Percentiles rank a stretch among this genome's conserved stretches.
Conservation (phyloP, 2,113 vertebrate species). For the Pagrus major region DNA sequence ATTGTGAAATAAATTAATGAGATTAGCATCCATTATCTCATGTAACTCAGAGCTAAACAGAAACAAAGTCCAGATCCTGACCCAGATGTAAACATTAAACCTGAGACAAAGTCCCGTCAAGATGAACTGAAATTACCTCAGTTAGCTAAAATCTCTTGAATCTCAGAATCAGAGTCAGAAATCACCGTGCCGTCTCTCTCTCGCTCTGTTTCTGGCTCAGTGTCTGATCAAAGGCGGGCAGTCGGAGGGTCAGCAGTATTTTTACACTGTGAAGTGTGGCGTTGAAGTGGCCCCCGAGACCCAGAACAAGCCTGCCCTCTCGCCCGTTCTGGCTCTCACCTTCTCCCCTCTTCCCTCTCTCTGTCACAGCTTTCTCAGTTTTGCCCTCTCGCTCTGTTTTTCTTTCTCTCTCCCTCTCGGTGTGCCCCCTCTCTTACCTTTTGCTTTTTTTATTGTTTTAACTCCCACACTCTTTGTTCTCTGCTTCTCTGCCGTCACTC, state of each 20-base stretch:
- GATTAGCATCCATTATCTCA: too few relatives aligned
- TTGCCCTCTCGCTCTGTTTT: too few relatives aligned
- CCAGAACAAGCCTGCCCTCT: slow-evolving; percentile 73
- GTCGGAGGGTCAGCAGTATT: slow-evolving; percentile 72
- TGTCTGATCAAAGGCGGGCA: slow-evolving; percentile 64
- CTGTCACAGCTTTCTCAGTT: not conserved
- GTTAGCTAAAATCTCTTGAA: slow-evolving; percentile 7
- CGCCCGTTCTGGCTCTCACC: slow-evolving; percentile 57
- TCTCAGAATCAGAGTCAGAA: slow-evolving; percentile 9
- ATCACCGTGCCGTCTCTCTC: not conserved
- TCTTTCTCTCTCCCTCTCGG: not conserved
- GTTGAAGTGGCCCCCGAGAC: slow-evolving; percentile 73
- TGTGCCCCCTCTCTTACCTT: slow-evolving; percentile 44
- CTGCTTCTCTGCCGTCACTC: slow-evolving; percentile 9
- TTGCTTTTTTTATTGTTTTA: slow-evolving; percentile 50
- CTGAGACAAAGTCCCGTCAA: not conserved
- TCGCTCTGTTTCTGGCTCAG: slow-evolving; percentile 23
- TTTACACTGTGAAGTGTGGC: slow-evolving; percentile 76
- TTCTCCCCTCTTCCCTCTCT: slow-evolving; percentile 40
- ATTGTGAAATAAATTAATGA: too few relatives aligned
- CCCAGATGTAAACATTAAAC: not conserved
- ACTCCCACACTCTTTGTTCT: slow-evolving; percentile 36
- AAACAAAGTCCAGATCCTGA: too few relatives aligned
- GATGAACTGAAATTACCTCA: slow-evolving; percentile 10
- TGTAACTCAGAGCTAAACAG: too few relatives aligned